phyloP scores from a whole-genome alignment of 2,113 vertebrate genomes.

The Alectura lathami region DNA sequence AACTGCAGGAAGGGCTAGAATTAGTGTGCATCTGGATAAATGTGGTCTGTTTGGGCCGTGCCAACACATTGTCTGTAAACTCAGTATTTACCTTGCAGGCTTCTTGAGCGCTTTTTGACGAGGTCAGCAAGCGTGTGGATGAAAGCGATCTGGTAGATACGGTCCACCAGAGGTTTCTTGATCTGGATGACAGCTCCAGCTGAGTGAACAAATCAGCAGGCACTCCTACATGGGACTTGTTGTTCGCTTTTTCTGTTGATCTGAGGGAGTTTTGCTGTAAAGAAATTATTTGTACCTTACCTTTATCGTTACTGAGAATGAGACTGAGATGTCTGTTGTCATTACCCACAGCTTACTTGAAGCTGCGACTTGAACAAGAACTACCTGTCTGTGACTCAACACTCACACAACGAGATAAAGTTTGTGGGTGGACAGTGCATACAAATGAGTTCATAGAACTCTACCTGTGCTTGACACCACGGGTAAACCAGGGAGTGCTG shows the following conservation, averaged over 20 bases:
- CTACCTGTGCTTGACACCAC: not conserved
- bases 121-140: not conserved
- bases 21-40: not conserved
- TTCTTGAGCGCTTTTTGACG: not conserved
- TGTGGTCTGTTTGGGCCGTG: not conserved
- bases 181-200: not conserved
- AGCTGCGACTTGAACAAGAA: conserved; percentile 42
- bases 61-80: not conserved
- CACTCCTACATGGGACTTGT: not conserved
- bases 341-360: not conserved
- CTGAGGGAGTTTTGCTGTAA: not conserved
- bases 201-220: not conserved
- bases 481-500: not conserved
- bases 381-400: conserved; percentile 68
- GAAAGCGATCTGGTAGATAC: not conserved
- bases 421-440: conserved; percentile 66
- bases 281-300: not conserved
- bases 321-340: conserved; percentile 30
- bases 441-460: conserved; percentile 39
- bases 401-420: conserved; percentile 27
- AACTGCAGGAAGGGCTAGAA: not conserved
- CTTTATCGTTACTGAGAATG: not conserved
- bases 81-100: not conserved
- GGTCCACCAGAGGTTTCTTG: not conserved
- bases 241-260: not conserved